These are phyloP conservation scores for Maccullochella peelii DNA, from an alignment of 2,113 vertebrate species.

Conservation along the genomic window DNA sequence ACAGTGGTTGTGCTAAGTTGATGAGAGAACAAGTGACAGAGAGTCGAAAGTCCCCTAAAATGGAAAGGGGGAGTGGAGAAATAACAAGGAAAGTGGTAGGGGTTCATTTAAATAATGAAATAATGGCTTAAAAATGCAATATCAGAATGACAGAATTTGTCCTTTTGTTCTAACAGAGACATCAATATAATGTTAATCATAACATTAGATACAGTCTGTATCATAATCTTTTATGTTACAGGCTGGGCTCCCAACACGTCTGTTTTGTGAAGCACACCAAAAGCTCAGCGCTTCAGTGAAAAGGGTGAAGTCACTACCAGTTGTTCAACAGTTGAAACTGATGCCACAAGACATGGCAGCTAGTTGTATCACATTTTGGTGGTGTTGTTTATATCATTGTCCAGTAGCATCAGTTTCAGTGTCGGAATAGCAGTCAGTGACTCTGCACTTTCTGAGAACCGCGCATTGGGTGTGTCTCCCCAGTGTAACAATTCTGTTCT, in stretches of 20 bases:
- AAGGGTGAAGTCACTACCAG: slow-evolving; percentile 33
- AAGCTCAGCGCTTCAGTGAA: slow-evolving; percentile 22
- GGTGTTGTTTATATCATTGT: slow-evolving; percentile 49
- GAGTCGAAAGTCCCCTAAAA: slow-evolving; percentile 2
- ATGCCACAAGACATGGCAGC: slow-evolving; percentile 40
- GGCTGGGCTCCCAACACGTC: neutral
- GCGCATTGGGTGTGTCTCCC: slow-evolving; percentile 4
- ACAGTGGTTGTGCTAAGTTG: slow-evolving; percentile 30
- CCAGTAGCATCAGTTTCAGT: slow-evolving; percentile 37
- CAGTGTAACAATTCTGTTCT: neutral
- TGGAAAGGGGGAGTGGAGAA: neutral
- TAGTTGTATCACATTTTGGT: slow-evolving; percentile 45
- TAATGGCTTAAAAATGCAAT: neutral
- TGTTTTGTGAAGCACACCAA: slow-evolving; percentile 36
- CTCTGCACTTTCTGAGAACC: slow-evolving; percentile 18
- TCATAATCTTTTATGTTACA: slow-evolving; percentile 32
- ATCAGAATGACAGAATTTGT: slow-evolving; percentile 13
- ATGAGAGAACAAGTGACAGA: slow-evolving; percentile 50
- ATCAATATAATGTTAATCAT: slow-evolving; percentile 20
- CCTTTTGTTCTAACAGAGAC: slow-evolving; percentile 27
- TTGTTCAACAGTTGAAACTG: slow-evolving; percentile 50
- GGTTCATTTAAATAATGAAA: slow-evolving; percentile 31
- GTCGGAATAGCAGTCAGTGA: slow-evolving; percentile 22
- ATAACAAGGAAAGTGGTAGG: slow-evolving; percentile 10
- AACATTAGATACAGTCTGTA: too few relatives aligned